These are phyloP conservation scores for Diorhabda sublineata DNA, from an alignment of 1,140 invertebrate species.

Conservation along the genomic window DNA sequence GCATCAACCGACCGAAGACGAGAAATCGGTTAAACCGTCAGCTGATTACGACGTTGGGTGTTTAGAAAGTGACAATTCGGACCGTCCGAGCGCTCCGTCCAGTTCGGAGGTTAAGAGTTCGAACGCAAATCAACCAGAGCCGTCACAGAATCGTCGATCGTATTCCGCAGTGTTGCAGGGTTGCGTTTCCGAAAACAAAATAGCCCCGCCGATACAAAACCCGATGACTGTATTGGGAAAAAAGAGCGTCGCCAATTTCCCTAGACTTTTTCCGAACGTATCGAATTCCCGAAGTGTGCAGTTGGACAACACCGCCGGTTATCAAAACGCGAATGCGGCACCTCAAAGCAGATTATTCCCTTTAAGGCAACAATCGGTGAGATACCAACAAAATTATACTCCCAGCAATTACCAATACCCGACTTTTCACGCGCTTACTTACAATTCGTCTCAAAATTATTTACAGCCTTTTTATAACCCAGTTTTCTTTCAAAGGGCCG, in stretches of 20 bases:
- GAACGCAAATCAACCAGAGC: constrained; percentile 3
- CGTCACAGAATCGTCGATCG: constrained; percentile 22
- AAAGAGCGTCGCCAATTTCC: not conserved
- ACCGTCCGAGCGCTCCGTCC: no score
- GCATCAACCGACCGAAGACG: not conserved
- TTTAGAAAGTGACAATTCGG: no score
- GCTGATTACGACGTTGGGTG: constrained; percentile 10
- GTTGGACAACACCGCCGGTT: constrained; percentile 7
- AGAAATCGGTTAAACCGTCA: constrained; percentile 22
- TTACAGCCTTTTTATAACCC: constrained; percentile 15
- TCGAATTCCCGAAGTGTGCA: constrained; percentile 12
- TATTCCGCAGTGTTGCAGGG: constrained; percentile 39
- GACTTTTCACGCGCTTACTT: constrained; percentile 17
- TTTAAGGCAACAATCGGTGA: not conserved
- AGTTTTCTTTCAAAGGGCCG: constrained; percentile 11
- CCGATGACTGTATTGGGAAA: constrained; percentile 10
- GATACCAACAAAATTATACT: constrained; percentile 8
- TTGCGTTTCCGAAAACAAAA: constrained; percentile 11
- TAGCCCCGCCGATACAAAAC: constrained; percentile 5
- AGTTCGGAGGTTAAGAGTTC: no score
- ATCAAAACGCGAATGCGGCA: not conserved
- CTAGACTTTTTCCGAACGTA: constrained; percentile 6
- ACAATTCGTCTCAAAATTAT: constrained; percentile 14
- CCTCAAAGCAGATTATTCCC: not conserved
- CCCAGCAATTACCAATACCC: constrained; percentile 16